Percentiles rank a stretch among this genome's conserved stretches.
These are phyloP conservation scores for Rhea americana DNA, from an alignment of 2,113 vertebrate genomes.

Conservation along the genomic window DNA sequence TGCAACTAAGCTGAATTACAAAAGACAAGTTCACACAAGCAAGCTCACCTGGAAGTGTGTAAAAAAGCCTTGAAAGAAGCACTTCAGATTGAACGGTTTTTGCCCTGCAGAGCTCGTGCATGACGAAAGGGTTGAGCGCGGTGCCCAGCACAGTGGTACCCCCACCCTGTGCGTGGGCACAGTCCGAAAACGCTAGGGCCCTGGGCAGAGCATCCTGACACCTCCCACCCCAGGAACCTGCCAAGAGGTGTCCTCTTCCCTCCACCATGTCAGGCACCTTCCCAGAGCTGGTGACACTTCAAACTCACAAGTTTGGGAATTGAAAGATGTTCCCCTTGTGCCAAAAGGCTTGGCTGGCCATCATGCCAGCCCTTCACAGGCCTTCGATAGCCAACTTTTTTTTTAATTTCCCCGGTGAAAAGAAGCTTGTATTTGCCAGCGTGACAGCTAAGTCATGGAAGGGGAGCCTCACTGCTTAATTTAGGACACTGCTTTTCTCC, in stretches of 20 bases:
- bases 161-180: background rate
- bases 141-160: background rate
- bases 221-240: background rate
- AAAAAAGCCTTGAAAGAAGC: background rate
- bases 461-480: background rate
- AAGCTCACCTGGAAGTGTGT: background rate
- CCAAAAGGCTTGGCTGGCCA: background rate
- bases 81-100: fast-evolving
- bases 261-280: background rate
- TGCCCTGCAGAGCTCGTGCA: background rate
- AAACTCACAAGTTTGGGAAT: background rate
- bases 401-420: background rate
- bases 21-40: background rate
- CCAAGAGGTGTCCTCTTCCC: background rate
- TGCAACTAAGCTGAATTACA: background rate
- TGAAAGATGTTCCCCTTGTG: fast-evolving
- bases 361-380: background rate
- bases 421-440: background rate
- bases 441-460: background rate
- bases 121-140: background rate
- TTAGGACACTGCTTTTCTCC: background rate
- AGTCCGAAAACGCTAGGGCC: background rate
- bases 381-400: background rate
- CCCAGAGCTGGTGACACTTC: background rate
- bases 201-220: background rate